Evolutionary conservation across 2,888 invertebrate species (phyloP).

Genomic region (Cremastinae sp.): DNA sequence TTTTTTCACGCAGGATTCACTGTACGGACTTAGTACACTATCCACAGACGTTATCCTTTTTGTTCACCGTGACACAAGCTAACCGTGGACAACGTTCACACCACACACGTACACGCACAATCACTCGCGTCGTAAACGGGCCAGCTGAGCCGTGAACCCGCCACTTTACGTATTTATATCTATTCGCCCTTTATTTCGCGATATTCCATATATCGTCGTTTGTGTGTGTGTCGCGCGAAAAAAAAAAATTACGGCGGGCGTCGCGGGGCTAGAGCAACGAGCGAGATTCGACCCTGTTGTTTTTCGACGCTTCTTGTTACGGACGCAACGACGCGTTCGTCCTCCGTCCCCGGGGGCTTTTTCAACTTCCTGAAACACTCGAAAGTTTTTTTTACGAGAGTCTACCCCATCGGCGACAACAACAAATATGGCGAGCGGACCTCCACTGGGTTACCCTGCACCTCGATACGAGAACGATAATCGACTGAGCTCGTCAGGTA

Average conservation of each 20-base stretch:
- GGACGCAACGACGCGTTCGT: conserved; percentile 6
- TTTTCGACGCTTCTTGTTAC: background rate
- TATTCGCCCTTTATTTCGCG: conserved; percentile 35
- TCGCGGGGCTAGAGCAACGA: conserved; percentile 9
- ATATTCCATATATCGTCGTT: conserved; percentile 21
- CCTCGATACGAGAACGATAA: conserved; percentile 64
- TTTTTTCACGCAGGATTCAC: conserved; percentile 48
- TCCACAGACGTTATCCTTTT: conserved; percentile 17
- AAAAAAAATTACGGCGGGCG: conserved; percentile 19
- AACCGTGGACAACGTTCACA: conserved; percentile 34
- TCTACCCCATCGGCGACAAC: conserved; percentile 88
- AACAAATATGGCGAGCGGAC: conserved; percentile 89
- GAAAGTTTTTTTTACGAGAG: conserved; percentile 62
- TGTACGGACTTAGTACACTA: conserved; percentile 30
- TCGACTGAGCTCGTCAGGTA: conserved; percentile 64
- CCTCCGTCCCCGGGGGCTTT: conserved; percentile 39
- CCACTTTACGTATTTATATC: conserved; percentile 59
- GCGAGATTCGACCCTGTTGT: conserved; percentile 5
- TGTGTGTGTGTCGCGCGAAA: conserved; percentile 14
- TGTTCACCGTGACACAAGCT: conserved; percentile 34
- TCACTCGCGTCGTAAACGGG: conserved; percentile 64
- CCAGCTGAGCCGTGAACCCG: conserved; percentile 71
- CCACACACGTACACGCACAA: conserved; percentile 28
- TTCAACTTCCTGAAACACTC: conserved; percentile 52
- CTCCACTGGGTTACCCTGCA: conserved; percentile 66